Conservation (phyloP, 2,888 invertebrate genomes). For the Marronus borbonicus region DNA sequence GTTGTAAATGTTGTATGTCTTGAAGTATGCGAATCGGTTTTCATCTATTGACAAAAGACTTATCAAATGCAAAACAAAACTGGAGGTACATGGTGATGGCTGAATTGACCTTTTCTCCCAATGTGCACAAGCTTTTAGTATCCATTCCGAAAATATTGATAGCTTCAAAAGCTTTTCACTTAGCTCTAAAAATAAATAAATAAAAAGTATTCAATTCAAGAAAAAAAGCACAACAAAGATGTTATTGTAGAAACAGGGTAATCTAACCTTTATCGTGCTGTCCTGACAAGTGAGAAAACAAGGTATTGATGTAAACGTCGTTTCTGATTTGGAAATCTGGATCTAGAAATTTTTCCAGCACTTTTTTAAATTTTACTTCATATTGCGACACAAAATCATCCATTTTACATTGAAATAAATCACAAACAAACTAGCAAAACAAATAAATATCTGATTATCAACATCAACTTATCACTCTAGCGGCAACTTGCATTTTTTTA, state of each 20-base stretch:
- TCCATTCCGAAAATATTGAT: conserved; percentile 69
- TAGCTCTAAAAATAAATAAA: conserved; percentile 64
- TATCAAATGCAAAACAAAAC: conserved; percentile 78
- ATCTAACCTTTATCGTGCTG: conserved; percentile 71
- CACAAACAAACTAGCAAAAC: conserved; percentile 37
- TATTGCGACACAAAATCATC: conserved; percentile 60
- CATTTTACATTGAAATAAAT: conserved; percentile 56
- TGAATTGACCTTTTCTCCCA: conserved; percentile 65
- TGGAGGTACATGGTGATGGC: conserved; percentile 71
- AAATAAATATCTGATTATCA: conserved; percentile 43
- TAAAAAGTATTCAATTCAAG: not conserved
- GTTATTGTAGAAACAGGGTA: conserved; percentile 31
- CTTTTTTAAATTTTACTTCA: conserved; percentile 73
- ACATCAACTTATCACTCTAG: conserved; percentile 30
- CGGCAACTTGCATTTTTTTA: conserved; percentile 8
- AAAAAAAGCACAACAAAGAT: conserved; percentile 28
- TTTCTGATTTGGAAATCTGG: conserved; percentile 75
- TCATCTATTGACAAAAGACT: conserved; percentile 76
- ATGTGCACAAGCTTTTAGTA: conserved; percentile 68
- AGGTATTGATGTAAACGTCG: conserved; percentile 78
- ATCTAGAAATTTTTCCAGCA: conserved; percentile 74
- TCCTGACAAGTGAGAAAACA: conserved; percentile 75
- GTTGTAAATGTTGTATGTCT: conserved; percentile 68
- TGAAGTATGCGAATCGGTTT: conserved; percentile 74
- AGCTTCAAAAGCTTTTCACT: conserved; percentile 64